phyloP scores from a whole-genome alignment of 2,113 vertebrate species.

The Siphamia tubifer region DNA sequence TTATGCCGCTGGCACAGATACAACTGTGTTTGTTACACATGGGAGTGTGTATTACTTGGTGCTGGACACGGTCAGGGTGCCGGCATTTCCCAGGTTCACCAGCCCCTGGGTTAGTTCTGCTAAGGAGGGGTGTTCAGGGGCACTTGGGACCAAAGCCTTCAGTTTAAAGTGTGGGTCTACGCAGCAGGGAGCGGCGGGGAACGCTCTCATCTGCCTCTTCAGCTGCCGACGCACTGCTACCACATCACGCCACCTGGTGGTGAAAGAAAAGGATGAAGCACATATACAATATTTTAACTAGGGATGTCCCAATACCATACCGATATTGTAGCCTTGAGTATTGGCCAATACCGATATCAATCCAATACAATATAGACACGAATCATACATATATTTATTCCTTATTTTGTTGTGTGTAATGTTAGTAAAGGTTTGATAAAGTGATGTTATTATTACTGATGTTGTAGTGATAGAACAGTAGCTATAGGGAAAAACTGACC shows the following conservation, averaged over 20 bases:
- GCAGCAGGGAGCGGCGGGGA: constrained; percentile 93
- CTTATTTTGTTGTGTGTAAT: too few species aligned
- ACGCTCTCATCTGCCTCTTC: constrained; percentile 92
- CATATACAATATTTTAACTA: too few species aligned
- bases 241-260: constrained; percentile 89
- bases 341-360: too few species aligned
- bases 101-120: constrained; percentile 81
- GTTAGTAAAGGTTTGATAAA: too few species aligned
- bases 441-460: too few species aligned
- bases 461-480: too few species aligned
- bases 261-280: neutral
- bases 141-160: constrained; percentile 86
- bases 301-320: too few species aligned
- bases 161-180: constrained; percentile 81
- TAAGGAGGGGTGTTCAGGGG: constrained; percentile 78
- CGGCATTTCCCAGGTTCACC: constrained; percentile 88
- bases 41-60: constrained; percentile 78
- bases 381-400: too few species aligned
- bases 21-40: too few species aligned
- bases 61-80: constrained; percentile 87
- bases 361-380: too few species aligned
- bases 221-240: constrained; percentile 88
- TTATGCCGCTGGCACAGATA: neutral
- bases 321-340: too few species aligned
- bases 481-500: too few species aligned